These are phyloP conservation scores for Ispidina picta DNA, from an alignment of 2,797 vertebrate species.

Conservation along the genomic window DNA sequence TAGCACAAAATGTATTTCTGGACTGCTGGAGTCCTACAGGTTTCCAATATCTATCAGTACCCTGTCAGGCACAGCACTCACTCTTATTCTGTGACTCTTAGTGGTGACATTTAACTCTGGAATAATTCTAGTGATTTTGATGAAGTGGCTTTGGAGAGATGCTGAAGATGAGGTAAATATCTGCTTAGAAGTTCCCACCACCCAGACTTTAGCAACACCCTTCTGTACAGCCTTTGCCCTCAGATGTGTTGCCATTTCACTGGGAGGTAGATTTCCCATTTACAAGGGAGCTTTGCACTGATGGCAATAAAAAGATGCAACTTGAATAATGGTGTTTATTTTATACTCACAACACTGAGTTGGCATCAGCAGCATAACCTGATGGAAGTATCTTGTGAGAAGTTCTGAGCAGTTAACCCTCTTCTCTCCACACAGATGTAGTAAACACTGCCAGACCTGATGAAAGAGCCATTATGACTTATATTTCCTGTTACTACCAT, in stretches of 20 bases:
- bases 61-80: background rate
- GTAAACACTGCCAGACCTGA: conserved; percentile 72
- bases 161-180: conserved; percentile 2
- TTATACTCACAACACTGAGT: conserved; percentile 7
- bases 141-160: conserved; percentile 1
- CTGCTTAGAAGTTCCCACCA: conserved; percentile 41
- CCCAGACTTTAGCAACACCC: background rate
- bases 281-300: background rate
- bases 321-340: conserved; percentile 1
- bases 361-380: background rate
- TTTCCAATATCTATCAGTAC: background rate
- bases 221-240: conserved; percentile 4
- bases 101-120: conserved; percentile 1
- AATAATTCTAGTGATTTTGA: background rate
- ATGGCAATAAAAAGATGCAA: background rate
- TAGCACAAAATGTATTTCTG: background rate
- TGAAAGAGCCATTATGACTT: conserved; percentile 76
- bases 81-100: background rate
- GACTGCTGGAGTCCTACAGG: background rate
- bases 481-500: conserved; percentile 77
- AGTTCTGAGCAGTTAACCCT: conserved; percentile 56
- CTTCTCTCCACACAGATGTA: conserved; percentile 74
- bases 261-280: background rate
- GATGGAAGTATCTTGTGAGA: background rate
- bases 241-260: background rate